Evolutionary conservation across 2,888 invertebrate species (phyloP).

Genomic region (Rhagium mordax): DNA sequence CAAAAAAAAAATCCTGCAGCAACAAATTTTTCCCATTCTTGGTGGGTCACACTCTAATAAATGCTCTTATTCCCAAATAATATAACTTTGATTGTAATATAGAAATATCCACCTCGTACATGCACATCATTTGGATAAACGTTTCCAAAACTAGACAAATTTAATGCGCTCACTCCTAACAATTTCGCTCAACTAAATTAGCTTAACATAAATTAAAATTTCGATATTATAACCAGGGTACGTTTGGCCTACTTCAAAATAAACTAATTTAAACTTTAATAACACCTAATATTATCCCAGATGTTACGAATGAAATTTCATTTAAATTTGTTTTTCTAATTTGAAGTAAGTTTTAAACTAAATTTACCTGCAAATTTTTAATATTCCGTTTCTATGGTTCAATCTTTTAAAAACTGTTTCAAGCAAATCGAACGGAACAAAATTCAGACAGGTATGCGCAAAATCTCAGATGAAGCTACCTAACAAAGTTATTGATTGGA

Average conservation of each 20-base stretch:
- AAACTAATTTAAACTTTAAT: conserved; percentile 11
- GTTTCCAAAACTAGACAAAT: no score
- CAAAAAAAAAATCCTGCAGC: no score
- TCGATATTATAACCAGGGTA: not conserved
- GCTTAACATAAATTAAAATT: no score
- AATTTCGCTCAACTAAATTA: no score
- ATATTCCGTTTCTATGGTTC: not conserved
- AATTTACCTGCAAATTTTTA: conserved; percentile 1
- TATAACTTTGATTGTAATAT: no score
- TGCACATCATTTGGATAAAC: no score
- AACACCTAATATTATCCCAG: conserved; percentile 4
- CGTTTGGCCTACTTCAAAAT: not conserved
- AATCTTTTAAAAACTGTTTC: not conserved
- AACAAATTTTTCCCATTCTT: no score
- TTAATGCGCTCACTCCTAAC: no score
- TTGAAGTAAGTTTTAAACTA: not conserved
- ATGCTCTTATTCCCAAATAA: no score
- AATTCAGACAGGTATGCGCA: not conserved
- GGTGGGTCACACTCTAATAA: no score
- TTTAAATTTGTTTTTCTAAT: not conserved
- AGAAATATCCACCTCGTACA: no score
- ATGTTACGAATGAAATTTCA: conserved; percentile 2
- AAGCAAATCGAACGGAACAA: not conserved
- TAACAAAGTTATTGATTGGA: not conserved
- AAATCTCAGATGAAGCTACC: not conserved